phyloP scores from a whole-genome alignment of 2,888 invertebrate species.

The Aporophyla lueneburgensis region DNA sequence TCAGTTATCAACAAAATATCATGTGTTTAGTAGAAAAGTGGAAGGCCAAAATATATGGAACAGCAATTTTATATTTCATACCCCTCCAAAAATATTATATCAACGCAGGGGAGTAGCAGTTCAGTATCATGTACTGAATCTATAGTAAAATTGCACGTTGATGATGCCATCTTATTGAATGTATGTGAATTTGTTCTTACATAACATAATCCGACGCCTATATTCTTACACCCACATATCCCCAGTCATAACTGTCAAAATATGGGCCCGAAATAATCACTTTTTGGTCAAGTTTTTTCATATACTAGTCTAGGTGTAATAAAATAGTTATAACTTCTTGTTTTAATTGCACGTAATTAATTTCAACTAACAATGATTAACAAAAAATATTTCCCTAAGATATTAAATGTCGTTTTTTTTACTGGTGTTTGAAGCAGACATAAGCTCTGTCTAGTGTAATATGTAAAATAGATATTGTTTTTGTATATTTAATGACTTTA shows the following conservation, averaged over 20 bases:
- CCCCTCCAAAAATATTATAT: too few species aligned
- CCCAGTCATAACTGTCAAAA: neutral
- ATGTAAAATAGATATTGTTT: slow-evolving; percentile 11
- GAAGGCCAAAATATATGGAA: too few species aligned
- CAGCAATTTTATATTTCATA: too few species aligned
- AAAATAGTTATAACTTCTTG: neutral
- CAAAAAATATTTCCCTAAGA: slow-evolving; percentile 9
- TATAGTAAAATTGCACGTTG: too few species aligned
- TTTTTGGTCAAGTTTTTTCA: neutral
- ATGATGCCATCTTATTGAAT: too few species aligned
- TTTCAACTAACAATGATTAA: slow-evolving; percentile 7
- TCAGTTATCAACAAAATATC: too few species aligned
- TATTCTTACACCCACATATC: neutral
- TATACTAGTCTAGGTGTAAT: neutral
- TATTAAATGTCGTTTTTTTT: slow-evolving; percentile 22
- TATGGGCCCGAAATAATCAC: neutral
- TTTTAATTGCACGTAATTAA: slow-evolving; percentile 11
- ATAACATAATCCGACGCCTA: neutral
- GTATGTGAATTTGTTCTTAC: too few species aligned
- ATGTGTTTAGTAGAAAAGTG: too few species aligned
- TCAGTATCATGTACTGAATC: too few species aligned
- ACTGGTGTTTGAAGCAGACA: slow-evolving; percentile 27
- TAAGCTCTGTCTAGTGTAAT: slow-evolving; percentile 8
- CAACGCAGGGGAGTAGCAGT: too few species aligned
- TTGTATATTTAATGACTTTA: slow-evolving; percentile 10